Base-by-base conservation (phyloP, 1,140 invertebrate genomes). In the Acromyrmex echinatior region DNA sequence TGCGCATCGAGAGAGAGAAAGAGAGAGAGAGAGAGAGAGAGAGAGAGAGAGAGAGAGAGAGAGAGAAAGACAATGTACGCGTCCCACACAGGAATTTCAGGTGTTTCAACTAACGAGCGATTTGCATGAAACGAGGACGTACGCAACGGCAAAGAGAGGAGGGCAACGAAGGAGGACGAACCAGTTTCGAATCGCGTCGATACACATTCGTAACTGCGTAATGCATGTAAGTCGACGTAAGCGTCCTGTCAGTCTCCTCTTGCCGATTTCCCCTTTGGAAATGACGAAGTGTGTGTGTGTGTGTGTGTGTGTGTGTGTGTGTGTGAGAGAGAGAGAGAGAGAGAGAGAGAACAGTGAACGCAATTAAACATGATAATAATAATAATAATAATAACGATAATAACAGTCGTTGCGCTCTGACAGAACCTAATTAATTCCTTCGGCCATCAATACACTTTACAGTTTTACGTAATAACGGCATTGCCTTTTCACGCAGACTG, bases 41-140 rank as follows among this genome's bases (percentile, higher is more conserved):
- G 14, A 68, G 18, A 39, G 79, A 90, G 71, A 60, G 10, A 39
- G 18, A 31, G n/a, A 31, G 14, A 68, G 18, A 56, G 71, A 63
- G 10, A 58, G 18, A 49, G n/a, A 68, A 14, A 56, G 79, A 90
- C 80, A 90, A 87, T 80, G 68, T 81, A 82, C 68, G 71, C 87
- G 81, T 86, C 88, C 91, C 89, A 91, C 91, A 86, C 89, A 76
- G 85, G 88, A 91, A 91, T 93, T 94, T 91, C 91, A 92, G 86
- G 91, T 90, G 92, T 92, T 92, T 90, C 92, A 82, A 89, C 86
- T 92, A 89, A 92, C 89, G 88, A 92, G 91, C 85, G 86, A 91
- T 92, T 93, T 93, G 92, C 92, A 93, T 93, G 86, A 70, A 90
- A 91, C 87, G 86, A 89, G 76, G 78, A 88, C 80, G 70, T 63